Evolutionary conservation across 2,113 vertebrate genomes (phyloP).

Genomic region (Arizona elegans): DNA sequence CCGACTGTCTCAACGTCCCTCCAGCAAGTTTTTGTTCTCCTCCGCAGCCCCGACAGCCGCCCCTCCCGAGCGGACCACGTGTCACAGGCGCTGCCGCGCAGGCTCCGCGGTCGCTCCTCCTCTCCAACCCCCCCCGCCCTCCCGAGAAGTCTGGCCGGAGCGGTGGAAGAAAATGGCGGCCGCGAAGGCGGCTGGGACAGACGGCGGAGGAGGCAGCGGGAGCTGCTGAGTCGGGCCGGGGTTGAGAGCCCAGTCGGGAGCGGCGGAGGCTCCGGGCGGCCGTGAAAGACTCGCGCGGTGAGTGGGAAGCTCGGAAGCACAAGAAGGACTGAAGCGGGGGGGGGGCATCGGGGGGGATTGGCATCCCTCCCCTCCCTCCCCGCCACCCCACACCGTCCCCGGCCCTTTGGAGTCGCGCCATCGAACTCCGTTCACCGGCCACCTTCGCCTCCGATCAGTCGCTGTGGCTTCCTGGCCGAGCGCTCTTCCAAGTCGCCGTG

Average conservation of each 20-base stretch:
- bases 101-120: not conserved
- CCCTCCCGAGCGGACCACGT: not conserved
- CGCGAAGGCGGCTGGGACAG: conserved; percentile 19
- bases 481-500: not conserved
- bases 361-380: not conserved
- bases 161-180: conserved; percentile 53
- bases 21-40: accelerated
- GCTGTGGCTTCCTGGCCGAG: not conserved
- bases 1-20: not conserved
- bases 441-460: accelerated
- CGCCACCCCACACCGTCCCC: not conserved
- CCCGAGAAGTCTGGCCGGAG: conserved; percentile 15
- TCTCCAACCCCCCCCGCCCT: accelerated
- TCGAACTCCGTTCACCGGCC: too few species aligned
- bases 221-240: not conserved
- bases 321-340: not conserved
- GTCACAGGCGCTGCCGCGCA: not conserved
- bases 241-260: not conserved
- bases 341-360: not conserved
- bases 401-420: not conserved
- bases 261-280: not conserved
- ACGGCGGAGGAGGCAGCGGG: not conserved
- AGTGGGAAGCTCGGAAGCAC: not conserved
- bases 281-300: not conserved
- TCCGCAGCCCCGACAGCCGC: accelerated